These are phyloP conservation scores for Lamellibrachia columna DNA, from an alignment of 2,888 invertebrate species.

Conservation along the genomic window DNA sequence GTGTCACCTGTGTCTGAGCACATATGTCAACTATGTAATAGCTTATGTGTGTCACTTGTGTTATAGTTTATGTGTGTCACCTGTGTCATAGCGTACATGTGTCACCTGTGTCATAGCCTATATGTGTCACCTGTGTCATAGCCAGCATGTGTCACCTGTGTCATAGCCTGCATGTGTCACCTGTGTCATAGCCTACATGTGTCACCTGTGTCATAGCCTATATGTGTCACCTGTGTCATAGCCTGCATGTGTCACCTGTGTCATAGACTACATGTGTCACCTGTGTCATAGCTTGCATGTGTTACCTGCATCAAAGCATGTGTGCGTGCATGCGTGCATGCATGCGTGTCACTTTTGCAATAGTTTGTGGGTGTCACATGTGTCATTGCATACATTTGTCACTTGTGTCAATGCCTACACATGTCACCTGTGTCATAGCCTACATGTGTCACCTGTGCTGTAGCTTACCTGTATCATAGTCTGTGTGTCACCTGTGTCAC, in stretches of 20 bases:
- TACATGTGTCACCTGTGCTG: too few species aligned
- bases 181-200: not conserved
- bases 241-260: not conserved
- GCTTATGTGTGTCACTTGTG: not conserved
- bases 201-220: not conserved
- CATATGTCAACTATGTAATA: not conserved
- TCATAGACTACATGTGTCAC: not conserved
- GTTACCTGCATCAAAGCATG: not conserved
- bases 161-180: not conserved
- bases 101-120: not conserved
- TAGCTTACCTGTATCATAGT: too few species aligned
- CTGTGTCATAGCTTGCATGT: not conserved
- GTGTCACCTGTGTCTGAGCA: not conserved
- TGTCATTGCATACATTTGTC: too few species aligned
- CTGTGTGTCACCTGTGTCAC: too few species aligned
- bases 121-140: not conserved
- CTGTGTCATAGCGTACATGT: not conserved
- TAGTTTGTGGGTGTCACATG: too few species aligned
- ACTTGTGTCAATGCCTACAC: too few species aligned
- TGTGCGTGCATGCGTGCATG: too few species aligned
- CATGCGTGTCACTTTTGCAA: not conserved
- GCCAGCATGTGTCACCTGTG: not conserved
- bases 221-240: not conserved
- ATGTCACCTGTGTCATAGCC: too few species aligned
- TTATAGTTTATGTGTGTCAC: not conserved